These are phyloP conservation scores for Coturnix japonica DNA, from an alignment of 2,113 vertebrate species.

Conservation along the genomic window DNA sequence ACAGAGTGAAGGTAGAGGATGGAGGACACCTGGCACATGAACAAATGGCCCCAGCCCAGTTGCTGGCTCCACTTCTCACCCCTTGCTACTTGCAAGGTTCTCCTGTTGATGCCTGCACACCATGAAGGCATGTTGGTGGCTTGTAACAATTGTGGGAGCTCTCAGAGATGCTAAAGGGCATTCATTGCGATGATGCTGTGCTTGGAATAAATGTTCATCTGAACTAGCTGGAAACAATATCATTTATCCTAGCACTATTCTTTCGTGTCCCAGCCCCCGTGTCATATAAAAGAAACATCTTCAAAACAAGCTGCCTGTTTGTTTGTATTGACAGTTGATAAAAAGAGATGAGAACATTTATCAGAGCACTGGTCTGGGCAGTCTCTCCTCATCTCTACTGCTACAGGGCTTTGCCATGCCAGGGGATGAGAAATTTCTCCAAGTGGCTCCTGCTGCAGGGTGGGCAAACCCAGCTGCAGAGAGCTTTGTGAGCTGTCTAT, in stretches of 20 bases:
- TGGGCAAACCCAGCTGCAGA: background rate
- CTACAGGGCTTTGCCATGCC: background rate
- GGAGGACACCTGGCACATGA: background rate
- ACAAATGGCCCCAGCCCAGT: background rate
- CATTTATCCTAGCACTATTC: background rate
- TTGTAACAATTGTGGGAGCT: background rate
- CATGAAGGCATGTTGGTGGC: background rate
- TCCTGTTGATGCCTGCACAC: background rate
- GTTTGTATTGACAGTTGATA: background rate
- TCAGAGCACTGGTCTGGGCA: background rate
- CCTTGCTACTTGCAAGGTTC: background rate
- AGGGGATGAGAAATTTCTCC: background rate
- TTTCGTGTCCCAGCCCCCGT: background rate
- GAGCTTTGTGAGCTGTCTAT: background rate
- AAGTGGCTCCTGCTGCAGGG: fast-evolving
- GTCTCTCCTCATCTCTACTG: background rate
- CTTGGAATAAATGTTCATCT: conserved; percentile 11
- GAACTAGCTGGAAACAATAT: background rate
- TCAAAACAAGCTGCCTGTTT: background rate
- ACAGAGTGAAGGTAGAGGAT: background rate
- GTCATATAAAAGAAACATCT: background rate
- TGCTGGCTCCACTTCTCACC: background rate
- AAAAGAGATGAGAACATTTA: background rate
- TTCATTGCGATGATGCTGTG: background rate
- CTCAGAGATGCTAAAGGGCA: background rate